phyloP scores from a whole-genome alignment of 2,797 vertebrate species.

The Pteronotus mesoamericanus region DNA sequence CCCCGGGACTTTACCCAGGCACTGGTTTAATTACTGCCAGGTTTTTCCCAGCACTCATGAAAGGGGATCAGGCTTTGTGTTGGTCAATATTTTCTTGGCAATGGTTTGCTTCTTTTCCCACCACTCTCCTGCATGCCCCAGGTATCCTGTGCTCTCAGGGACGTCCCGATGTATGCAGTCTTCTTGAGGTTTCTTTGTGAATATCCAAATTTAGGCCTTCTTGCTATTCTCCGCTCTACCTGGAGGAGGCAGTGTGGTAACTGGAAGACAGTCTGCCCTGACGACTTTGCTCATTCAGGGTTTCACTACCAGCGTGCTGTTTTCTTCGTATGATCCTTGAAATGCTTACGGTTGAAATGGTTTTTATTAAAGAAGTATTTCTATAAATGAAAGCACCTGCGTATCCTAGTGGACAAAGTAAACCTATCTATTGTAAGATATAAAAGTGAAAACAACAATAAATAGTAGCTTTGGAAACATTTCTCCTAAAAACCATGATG shows the following conservation, averaged over 20 bases:
- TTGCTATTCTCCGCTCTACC: neutral
- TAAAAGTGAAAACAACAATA: neutral
- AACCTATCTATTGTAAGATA: neutral
- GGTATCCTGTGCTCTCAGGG: neutral
- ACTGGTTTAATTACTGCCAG: constrained; percentile 37
- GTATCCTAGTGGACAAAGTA: neutral
- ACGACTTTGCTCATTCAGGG: neutral
- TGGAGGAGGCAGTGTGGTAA: neutral
- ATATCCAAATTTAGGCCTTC: neutral
- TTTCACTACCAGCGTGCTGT: neutral
- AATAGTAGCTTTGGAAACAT: neutral
- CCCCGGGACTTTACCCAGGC: constrained; percentile 45
- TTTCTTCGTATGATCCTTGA: neutral
- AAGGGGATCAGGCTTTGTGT: neutral
- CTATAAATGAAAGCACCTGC: neutral
- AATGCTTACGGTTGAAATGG: neutral
- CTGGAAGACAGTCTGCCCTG: neutral
- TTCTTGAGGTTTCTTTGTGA: constrained; percentile 1
- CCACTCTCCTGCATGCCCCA: neutral
- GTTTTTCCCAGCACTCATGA: neutral
- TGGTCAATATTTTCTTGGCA: constrained; percentile 32
- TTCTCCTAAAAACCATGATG: neutral
- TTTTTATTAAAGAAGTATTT: constrained; percentile 15
- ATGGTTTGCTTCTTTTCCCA: constrained; percentile 5
- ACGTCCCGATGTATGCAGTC: neutral